Percentiles rank a stretch among this genome's conserved stretches.
phyloP scores from a whole-genome alignment of 2,888 invertebrate genomes.

The Hypolimnas misippus region DNA sequence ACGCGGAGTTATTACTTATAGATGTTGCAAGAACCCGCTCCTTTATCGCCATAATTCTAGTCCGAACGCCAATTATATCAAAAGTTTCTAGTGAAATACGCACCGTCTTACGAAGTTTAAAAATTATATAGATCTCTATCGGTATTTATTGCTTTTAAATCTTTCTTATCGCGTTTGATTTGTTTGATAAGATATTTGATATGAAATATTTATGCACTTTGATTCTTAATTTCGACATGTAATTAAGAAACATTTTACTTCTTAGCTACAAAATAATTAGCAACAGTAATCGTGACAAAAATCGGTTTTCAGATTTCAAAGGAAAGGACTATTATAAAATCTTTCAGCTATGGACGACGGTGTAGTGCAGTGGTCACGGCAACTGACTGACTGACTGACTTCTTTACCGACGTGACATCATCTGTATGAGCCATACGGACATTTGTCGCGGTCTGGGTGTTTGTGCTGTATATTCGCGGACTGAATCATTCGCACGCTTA shows the following conservation, averaged over 20 bases:
- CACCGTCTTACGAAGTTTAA: conserved; percentile 40
- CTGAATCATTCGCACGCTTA: no score
- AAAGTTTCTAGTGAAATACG: conserved; percentile 48
- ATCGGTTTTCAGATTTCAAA: no score
- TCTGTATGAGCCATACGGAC: no score
- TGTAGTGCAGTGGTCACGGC: no score
- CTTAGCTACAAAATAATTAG: no score
- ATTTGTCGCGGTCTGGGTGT: no score
- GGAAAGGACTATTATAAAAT: no score
- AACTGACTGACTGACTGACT: no score
- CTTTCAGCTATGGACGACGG: no score
- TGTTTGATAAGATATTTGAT: conserved; percentile 6
- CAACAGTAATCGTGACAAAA: no score
- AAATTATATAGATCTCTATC: conserved; percentile 45
- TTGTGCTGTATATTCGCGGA: no score
- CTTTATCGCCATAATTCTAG: conserved; percentile 52
- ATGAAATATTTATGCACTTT: neutral
- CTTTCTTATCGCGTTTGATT: conserved; percentile 16
- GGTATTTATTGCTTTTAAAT: conserved; percentile 36
- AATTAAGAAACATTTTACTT: neutral
- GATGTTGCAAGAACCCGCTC: conserved; percentile 22
- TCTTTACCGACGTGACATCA: no score
- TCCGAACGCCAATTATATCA: conserved; percentile 55
- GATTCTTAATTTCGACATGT: neutral
- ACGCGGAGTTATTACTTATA: conserved; percentile 60